Evolutionary conservation across 2,797 vertebrate species (phyloP).

Genomic region (Chloroceryle amazona): DNA sequence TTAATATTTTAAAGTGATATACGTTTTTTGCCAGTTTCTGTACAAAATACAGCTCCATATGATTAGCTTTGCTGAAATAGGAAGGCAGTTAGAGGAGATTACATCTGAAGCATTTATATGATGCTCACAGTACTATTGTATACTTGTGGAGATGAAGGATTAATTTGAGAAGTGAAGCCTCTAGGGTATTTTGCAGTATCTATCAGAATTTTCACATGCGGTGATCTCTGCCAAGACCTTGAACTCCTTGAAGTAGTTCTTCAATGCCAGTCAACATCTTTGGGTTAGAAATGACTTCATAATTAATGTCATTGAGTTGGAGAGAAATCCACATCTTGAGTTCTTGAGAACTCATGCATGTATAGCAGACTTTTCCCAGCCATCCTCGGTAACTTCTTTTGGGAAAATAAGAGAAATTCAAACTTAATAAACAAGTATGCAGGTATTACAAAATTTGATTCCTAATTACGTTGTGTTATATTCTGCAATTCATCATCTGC

Average conservation of each 20-base stretch:
- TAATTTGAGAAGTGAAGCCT: not conserved
- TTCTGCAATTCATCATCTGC: not conserved
- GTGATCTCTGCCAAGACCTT: not conserved
- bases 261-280: constrained; percentile 15
- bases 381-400: not conserved
- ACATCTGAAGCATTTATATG: not conserved
- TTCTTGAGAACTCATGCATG: not conserved
- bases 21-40: not conserved
- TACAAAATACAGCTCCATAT: not conserved
- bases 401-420: not conserved
- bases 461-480: not conserved
- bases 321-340: not conserved
- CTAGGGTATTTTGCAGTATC: not conserved
- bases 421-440: not conserved
- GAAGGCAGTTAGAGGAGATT: not conserved
- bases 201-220: not conserved
- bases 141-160: not conserved
- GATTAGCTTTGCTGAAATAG: not conserved
- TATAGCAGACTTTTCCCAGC: not conserved
- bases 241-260: constrained; percentile 14
- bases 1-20: not conserved
- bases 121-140: not conserved
- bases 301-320: not conserved
- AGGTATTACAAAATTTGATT: not conserved
- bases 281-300: not conserved